Evolutionary conservation across 2,888 invertebrate genomes (phyloP), one percentile per base, ranked within the genome.

Genomic region (Phrixothrix hirtus): DNA sequence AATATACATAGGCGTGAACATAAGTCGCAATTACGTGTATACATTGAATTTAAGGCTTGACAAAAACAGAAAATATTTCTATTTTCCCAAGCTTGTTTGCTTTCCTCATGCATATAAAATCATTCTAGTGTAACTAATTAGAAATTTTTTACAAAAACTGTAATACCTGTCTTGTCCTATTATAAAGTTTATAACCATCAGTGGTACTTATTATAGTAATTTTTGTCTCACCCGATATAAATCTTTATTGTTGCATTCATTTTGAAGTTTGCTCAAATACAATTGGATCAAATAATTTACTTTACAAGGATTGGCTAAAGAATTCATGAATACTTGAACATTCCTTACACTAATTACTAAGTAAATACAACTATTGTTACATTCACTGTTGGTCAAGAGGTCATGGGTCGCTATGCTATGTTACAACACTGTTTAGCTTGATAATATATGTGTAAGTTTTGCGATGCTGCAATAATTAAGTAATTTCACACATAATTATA

Each of bases 311-410:
- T 7, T 21, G 7, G 21, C 21, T 21, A 21, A 7, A 7, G 21
- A 21, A 21, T 21, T 21, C 4, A 21, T 7, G 29, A 29, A 29
- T 29, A 29, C 7, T 10, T 29, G 3, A 2, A 9, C 14, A 16
- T 6, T 14, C 10, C 2, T 16, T 29, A 14, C 13, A 16, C 34
- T n/a, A 34, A 34, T 34, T 34, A 34, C 34, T 16, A n/a, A 34
- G 15, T n/a, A 34, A 14, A 16, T 4, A 34, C 15, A 16, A 15
- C 34, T 34, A 34, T 34, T 34, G 34, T 34, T 34, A 34, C 34
- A 16, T 34, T 34, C 34, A 15, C 34, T 14, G n/a, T 34, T 34
- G 34, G 34, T 34, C 34, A 34, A 34, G 34, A 34, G 34, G 34
- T 34, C 34, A 34, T 34, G 34, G 34, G 3, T 34, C 34, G 34